Evolutionary conservation across 2,113 vertebrate species (phyloP).

Genomic region (Ploceus nigricollis): DNA sequence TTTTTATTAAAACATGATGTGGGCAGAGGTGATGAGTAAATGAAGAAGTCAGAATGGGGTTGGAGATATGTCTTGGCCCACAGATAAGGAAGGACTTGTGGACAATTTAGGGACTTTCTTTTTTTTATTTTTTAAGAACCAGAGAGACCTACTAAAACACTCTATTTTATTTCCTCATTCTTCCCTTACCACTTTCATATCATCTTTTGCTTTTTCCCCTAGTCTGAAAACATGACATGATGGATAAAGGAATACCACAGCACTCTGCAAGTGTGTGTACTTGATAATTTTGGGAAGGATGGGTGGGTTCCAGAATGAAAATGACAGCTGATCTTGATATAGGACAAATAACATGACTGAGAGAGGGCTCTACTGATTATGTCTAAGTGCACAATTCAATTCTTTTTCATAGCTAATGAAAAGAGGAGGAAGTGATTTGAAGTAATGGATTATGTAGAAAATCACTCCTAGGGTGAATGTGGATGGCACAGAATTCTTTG

Average conservation of each 20-base stretch:
- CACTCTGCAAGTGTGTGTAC: neutral
- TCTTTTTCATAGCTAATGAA: neutral
- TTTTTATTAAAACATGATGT: neutral
- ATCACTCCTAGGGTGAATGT: neutral
- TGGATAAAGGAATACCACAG: neutral
- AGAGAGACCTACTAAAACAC: neutral
- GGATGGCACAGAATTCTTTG: neutral
- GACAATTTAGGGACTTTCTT: accelerated
- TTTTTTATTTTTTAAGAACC: neutral
- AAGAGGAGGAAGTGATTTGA: neutral
- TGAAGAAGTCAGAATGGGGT: neutral
- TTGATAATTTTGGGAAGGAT: neutral
- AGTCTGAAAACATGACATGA: neutral
- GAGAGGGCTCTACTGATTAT: neutral
- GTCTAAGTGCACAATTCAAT: neutral
- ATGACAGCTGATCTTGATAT: neutral
- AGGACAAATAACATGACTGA: neutral
- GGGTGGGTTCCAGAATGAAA: neutral
- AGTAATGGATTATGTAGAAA: neutral
- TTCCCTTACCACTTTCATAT: neutral
- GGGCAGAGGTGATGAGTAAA: neutral
- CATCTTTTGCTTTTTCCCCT: neutral
- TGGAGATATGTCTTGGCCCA: neutral
- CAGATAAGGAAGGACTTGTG: neutral
- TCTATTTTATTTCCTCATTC: neutral